Base-by-base conservation (phyloP, 2,888 invertebrate genomes). In the Gymnosoma rotundatum region DNA sequence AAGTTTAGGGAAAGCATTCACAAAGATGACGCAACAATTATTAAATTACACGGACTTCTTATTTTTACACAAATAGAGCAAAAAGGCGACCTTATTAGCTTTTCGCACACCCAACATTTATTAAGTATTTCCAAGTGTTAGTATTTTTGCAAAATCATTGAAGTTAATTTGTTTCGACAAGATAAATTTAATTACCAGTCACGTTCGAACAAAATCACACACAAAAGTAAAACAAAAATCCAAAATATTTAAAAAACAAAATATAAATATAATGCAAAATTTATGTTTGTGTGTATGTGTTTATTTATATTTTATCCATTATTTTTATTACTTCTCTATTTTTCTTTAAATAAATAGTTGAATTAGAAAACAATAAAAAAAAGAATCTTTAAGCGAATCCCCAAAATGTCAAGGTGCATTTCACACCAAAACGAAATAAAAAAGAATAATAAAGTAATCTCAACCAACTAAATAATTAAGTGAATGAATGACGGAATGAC, bases 381-480 rank as follows among this genome's bases (percentile, higher is more conserved):
- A 69, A 73, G 61, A 83, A 74, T 64, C 16, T 66, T 20, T 50
- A 10, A 64, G 20, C n/a, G 61, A 75, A 75, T 70, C 64, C 58
- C 54, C 45, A 64, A 83, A 86, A 86, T 86, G 83, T 86, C 85
- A 86, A 83, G 85, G 85, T 86, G 85, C 83, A 83, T 83, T 86
- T 86, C 85, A 86, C 83, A 83, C 82, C 79, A 78, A 72, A 42
- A 42, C 6, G 0, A 60, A 72, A 66, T 58, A 54, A 36, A 52
- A 56, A n/a, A 56, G 38, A 76, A 54, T 38, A 61, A 63, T 14
- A 69, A 66, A 42, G 12, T 42, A 42, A 48, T 50, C 38, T 45
- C 25, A n/a, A 66, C 20, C 54, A 52, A 61, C 48, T 63, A 16
- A 63, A 60, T 56, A 56, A 78, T 32, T 48, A 42, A 20, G 52